Conservation (phyloP, 2,113 vertebrate species). For the Clarias macrocephalus region DNA sequence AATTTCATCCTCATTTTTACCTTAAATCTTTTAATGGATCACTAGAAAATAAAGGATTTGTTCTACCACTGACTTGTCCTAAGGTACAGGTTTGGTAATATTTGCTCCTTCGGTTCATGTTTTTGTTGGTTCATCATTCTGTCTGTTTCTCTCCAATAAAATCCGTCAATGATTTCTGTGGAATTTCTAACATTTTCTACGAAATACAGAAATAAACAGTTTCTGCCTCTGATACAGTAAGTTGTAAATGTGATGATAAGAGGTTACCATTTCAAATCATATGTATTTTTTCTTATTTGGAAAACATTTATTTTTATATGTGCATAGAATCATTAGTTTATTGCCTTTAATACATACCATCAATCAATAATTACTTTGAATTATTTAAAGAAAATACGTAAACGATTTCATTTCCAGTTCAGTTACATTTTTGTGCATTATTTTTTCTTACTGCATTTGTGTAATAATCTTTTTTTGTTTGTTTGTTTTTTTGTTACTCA, state of each 20-base stretch:
- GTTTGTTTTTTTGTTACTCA: constrained; percentile 60
- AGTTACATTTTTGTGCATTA: neutral
- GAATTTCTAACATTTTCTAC: neutral
- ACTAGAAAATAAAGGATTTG: neutral
- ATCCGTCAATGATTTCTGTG: neutral
- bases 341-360: constrained; percentile 31
- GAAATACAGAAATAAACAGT: neutral
- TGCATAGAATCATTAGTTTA: constrained; percentile 16
- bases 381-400: constrained; percentile 3
- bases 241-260: neutral
- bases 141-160: neutral
- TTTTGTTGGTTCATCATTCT: neutral
- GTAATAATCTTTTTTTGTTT: constrained; percentile 22
- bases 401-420: neutral
- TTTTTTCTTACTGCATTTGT: constrained; percentile 61
- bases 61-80: neutral
- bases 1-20: neutral
- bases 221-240: neutral
- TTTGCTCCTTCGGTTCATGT: neutral
- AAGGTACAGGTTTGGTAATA: neutral
- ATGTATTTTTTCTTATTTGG: constrained; percentile 48
- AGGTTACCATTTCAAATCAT: constrained; percentile 10
- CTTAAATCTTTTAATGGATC: neutral
- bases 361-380: neutral
- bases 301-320: constrained; percentile 54